Conservation (phyloP, 2,888 invertebrate species). For the Cenopis cana region DNA sequence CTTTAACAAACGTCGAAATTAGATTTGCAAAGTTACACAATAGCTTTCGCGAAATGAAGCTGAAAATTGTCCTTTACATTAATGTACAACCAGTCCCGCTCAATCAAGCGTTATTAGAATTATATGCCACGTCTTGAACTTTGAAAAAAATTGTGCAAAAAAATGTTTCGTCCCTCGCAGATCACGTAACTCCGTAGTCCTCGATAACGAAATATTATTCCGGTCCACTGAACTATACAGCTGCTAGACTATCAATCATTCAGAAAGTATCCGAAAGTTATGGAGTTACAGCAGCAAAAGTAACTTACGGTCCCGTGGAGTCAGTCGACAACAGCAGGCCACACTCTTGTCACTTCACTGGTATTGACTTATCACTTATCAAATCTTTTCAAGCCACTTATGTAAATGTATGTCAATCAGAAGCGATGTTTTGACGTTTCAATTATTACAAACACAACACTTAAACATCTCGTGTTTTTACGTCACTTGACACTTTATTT, state of each 20-base stretch:
- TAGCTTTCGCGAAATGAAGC: slow-evolving; percentile 37
- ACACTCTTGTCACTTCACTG: slow-evolving; percentile 63
- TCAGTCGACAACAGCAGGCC: slow-evolving; percentile 47
- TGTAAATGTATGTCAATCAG: slow-evolving; percentile 41
- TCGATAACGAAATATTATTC: slow-evolving; percentile 42
- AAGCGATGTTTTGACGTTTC: slow-evolving; percentile 41
- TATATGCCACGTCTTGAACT: slow-evolving; percentile 47
- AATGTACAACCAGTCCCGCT: slow-evolving; percentile 13
- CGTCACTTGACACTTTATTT: slow-evolving; percentile 41
- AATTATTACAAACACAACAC: slow-evolving; percentile 38
- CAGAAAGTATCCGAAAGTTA: slow-evolving; percentile 49
- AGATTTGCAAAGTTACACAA: slow-evolving; percentile 56
- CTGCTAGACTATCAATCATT: slow-evolving; percentile 51
- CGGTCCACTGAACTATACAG: slow-evolving; percentile 45
- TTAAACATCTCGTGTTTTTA: slow-evolving; percentile 21
- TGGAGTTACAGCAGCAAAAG: slow-evolving; percentile 48
- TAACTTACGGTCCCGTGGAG: slow-evolving; percentile 55
- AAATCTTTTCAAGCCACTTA: slow-evolving; percentile 49
- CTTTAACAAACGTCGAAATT: slow-evolving; percentile 37
- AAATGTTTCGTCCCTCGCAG: slow-evolving; percentile 42
- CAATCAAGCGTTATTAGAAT: slow-evolving; percentile 46
- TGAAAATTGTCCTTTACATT: slow-evolving; percentile 23
- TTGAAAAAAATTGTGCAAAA: slow-evolving; percentile 43
- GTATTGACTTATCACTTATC: slow-evolving; percentile 50
- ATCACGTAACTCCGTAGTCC: slow-evolving; percentile 38